These are phyloP conservation scores for Premnoplex brunnescens DNA, from an alignment of 2,797 vertebrate species.

Conservation along the genomic window DNA sequence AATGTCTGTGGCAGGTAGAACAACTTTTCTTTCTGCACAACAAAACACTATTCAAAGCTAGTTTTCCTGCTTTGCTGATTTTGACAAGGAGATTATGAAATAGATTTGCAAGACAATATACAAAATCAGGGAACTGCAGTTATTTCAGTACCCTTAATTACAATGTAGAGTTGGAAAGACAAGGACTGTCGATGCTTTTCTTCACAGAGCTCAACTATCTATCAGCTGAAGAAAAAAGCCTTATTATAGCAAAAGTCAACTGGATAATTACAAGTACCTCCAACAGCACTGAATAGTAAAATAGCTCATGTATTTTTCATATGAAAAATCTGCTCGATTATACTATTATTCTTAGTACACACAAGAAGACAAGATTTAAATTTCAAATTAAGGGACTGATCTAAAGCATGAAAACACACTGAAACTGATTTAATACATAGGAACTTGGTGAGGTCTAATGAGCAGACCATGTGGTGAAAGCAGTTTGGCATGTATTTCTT, in stretches of 20 bases:
- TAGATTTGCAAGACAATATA: slow-evolving; percentile 47
- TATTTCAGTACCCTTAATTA: slow-evolving; percentile 35
- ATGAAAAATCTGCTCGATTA: not conserved
- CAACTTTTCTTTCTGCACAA: not conserved
- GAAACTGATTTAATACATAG: not conserved
- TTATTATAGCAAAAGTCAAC: not conserved
- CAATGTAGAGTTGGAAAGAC: not conserved
- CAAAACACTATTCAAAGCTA: not conserved
- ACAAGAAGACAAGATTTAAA: not conserved
- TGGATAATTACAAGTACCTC: not conserved
- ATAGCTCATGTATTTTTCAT: slow-evolving; percentile 3
- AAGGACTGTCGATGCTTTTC: not conserved
- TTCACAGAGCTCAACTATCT: not conserved
- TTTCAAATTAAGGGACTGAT: not conserved
- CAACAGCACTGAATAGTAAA: not conserved
- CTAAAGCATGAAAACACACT: not conserved
- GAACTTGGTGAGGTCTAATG: not conserved
- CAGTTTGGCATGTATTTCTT: not conserved
- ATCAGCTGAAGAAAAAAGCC: not conserved
- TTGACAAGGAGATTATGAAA: not conserved
- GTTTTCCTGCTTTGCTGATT: slow-evolving; percentile 10
- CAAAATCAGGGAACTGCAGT: not conserved
- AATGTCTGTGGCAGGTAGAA: not conserved
- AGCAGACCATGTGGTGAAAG: not conserved
- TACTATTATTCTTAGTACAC: not conserved